Evolutionary conservation across 2,888 invertebrate species (phyloP), one percentile per base, ranked within the genome.

Genomic region (Andricus curvator): DNA sequence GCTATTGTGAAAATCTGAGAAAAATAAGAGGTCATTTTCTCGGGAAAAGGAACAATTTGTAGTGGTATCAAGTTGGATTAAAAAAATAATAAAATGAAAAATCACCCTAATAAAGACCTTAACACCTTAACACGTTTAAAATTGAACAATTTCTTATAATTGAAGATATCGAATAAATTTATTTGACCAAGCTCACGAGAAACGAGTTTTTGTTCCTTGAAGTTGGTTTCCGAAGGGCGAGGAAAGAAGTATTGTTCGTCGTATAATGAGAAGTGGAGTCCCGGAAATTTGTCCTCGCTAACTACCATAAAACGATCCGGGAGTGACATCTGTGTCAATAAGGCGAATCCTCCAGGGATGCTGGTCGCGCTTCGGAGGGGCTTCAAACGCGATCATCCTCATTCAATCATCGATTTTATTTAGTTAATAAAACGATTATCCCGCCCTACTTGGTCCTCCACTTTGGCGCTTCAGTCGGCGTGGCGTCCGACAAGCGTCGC

Each of bases 391-490:
- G 88, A 90, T 90, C 89, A 88, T 90, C 88, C 88, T 89, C 88
- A 88, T 90, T 89, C 91, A 90, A 92, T 91, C 90, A 90, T 89
- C 89, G 89, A 91, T 91, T 92, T 92, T 90, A 91, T 91, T 92
- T 90, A 90, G 92, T 92, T 92, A 92, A 92, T 92, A 92, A 92
- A 92, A 91, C 92, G 92, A 91, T 91, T 91, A 90, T 89, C 84
- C 81, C 88, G 84, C 77, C 67, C 84, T 77, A 51, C 66, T 79
- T 82, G 81, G 25, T 81, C 82, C 76, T 81, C 80, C 83, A 83
- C 81, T 79, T 80, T 77, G 33, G 77, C 62, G 76, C 67, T 65
- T 51, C 78, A 77, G 85, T 81, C 82, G 82, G 81, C 82, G 82
- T 82, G 82, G 81, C 82, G 82, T 82, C 80, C 83, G 78, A 84